Evolutionary conservation across 2,113 vertebrate species (phyloP).

Genomic region (Amblyopsis rosae): DNA sequence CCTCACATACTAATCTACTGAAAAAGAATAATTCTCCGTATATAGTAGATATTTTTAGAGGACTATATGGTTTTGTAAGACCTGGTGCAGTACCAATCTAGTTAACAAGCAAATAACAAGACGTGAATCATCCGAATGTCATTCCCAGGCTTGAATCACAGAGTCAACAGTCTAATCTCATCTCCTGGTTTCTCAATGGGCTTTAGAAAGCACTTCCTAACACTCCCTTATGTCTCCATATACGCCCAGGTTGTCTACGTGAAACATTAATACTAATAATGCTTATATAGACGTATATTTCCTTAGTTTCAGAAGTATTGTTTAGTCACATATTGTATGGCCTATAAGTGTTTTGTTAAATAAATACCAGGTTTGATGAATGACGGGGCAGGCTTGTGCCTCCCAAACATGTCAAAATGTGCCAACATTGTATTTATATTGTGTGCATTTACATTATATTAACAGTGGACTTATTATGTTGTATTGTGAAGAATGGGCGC

Average conservation of each 20-base stretch:
- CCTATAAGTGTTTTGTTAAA: too few species aligned
- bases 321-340: background rate
- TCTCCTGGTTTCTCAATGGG: slow-evolving; percentile 21
- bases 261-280: too few species aligned
- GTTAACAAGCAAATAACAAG: background rate
- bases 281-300: background rate
- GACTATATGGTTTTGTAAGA: background rate
- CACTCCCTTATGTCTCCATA: background rate
- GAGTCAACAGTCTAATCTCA: slow-evolving; percentile 17
- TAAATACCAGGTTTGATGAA: too few species aligned
- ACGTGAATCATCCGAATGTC: background rate
- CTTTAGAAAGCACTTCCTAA: background rate
- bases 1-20: too few species aligned
- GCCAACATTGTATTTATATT: too few species aligned
- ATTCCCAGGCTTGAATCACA: slow-evolving; percentile 26
- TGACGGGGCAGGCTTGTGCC: too few species aligned
- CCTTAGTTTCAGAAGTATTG: background rate
- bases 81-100: background rate
- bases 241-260: too few species aligned
- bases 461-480: too few species aligned
- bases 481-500: background rate
- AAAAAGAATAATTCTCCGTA: too few species aligned
- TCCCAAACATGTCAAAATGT: too few species aligned
- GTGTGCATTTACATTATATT: too few species aligned
- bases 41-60: background rate